Percentiles rank a stretch among this genome's conserved stretches.
phyloP scores from a whole-genome alignment of 2,113 vertebrate genomes.

The Amphiprion percula region DNA sequence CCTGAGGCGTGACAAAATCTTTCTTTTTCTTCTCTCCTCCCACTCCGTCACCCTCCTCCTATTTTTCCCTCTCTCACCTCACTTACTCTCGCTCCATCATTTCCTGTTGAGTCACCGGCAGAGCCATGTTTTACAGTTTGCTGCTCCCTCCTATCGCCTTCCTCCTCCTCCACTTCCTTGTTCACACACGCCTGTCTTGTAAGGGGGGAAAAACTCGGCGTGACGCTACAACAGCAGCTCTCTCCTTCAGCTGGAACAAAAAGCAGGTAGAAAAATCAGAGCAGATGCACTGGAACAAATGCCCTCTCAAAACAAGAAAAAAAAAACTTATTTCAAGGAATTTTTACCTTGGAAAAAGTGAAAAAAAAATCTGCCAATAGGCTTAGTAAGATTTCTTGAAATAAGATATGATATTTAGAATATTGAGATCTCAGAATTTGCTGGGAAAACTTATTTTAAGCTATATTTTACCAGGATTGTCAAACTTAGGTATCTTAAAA shows the following conservation, averaged over 20 bases:
- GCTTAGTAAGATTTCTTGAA: too few relatives aligned
- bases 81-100: conserved; percentile 65
- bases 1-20: conserved; percentile 53
- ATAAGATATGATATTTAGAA: too few relatives aligned
- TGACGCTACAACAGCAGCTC: not conserved
- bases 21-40: conserved; percentile 49
- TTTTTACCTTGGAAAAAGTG: too few relatives aligned
- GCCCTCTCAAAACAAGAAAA: too few relatives aligned
- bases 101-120: conserved; percentile 81
- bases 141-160: conserved; percentile 38
- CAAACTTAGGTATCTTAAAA: too few relatives aligned
- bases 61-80: conserved; percentile 57
- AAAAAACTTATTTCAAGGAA: too few relatives aligned
- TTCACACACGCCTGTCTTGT: conserved; percentile 39
- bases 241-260: conserved; percentile 12
- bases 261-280: conserved; percentile 36
- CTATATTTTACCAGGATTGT: too few relatives aligned
- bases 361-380: too few relatives aligned
- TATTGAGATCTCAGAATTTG: too few relatives aligned
- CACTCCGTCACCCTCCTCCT: conserved; percentile 50
- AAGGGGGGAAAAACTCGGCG: not conserved
- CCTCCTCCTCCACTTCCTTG: conserved; percentile 58
- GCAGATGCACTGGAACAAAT: not conserved
- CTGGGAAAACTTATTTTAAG: too few relatives aligned
- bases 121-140: conserved; percentile 67